Evolutionary conservation across 1,140 invertebrate species (phyloP), one percentile per base, ranked within the genome.

Genomic region (Hermatobates lingyangjiaoensis): DNA sequence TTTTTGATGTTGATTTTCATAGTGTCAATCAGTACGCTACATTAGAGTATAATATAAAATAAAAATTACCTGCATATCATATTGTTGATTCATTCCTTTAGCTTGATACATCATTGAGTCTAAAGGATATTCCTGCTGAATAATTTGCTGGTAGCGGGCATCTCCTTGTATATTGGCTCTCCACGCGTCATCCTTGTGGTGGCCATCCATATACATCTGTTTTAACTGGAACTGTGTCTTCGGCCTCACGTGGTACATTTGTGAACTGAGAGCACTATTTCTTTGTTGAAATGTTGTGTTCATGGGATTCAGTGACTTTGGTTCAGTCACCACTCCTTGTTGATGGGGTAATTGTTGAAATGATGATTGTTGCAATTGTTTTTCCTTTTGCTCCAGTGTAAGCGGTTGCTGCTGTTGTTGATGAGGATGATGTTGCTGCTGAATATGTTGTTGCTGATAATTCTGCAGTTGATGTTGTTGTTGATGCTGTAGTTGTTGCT

Each of bases 381-480:
- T n/a, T n/a, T n/a, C n/a, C n/a, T n/a, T n/a, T n/a, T n/a, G n/a
- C n/a, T n/a, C n/a, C n/a, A n/a, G n/a, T n/a, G n/a, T n/a, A n/a
- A n/a, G n/a, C n/a, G n/a, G n/a, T 49, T 52, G 52, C 40, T 54
- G 54, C 46, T 62, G 54, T 12, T 66, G 64, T 34, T 61, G 62
- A 54, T 64, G 62, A 14, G 62, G 64, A 45, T 56, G 57, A 40
- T 56, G 52, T 42, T 57, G 55, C 26, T 55, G 54, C 23, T 58
- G 55, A 40, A 56, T 56, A 12, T 34, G 38, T 48, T 52, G 53
- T 45, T 74, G 73, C 47, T 73, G n/a, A n/a, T n/a, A n/a, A n/a
- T n/a, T n/a, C n/a, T n/a, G n/a, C n/a, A n/a, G 72, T 54, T 72
- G 73, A 45, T 73, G 64, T 48, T 66, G 63, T 51, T 66, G 63